Percentiles rank a stretch among this genome's conserved stretches.
Evolutionary conservation across 2,113 vertebrate genomes (phyloP).

Genomic region (Ploceus nigricollis): DNA sequence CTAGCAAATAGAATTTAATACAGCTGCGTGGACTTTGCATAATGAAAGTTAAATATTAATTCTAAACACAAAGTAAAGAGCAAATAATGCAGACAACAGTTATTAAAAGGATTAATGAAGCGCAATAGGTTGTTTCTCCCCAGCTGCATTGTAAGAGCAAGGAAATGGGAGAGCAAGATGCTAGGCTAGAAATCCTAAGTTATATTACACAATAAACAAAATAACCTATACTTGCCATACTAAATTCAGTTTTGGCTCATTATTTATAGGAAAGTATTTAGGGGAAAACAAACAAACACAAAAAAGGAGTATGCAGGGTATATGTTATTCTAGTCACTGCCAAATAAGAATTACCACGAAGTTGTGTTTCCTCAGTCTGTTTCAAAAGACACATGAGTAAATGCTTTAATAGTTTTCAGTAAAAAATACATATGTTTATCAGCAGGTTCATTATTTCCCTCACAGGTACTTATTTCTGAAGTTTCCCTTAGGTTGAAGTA

Average conservation of each 20-base stretch:
- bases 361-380: neutral
- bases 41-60: constrained; percentile 63
- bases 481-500: neutral
- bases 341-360: neutral
- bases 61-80: constrained; percentile 19
- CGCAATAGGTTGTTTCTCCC: neutral
- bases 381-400: neutral
- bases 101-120: constrained; percentile 50
- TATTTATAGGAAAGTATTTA: neutral
- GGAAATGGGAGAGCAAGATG: neutral
- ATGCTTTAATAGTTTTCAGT: neutral
- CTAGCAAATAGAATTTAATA: constrained; percentile 16
- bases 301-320: neutral
- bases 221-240: neutral
- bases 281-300: neutral
- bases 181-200: neutral
- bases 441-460: constrained; percentile 1
- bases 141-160: neutral
- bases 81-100: constrained; percentile 43
- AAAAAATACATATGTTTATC: neutral
- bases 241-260: constrained; percentile 22
- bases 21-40: neutral
- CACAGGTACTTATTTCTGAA: constrained; percentile 24
- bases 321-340: neutral
- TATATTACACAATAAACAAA: neutral